Evolutionary conservation across 2,888 invertebrate genomes (phyloP).

Genomic region (Yponomeuta plumbellus): DNA sequence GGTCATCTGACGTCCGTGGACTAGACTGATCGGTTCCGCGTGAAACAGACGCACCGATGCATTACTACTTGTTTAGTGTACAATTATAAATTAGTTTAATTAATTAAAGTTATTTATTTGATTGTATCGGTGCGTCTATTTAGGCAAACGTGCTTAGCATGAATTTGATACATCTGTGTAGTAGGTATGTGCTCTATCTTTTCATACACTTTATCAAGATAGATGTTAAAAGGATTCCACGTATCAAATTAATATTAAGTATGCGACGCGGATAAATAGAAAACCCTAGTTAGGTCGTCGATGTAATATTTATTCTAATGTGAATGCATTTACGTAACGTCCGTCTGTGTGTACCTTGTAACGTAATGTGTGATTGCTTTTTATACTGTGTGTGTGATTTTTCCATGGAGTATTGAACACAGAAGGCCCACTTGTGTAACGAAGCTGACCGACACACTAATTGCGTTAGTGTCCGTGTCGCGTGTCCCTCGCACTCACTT

Average conservation of each 20-base stretch:
- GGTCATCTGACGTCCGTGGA: background rate
- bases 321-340: background rate
- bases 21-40: background rate
- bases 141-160: background rate
- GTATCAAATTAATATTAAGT: too few species aligned
- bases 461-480: background rate
- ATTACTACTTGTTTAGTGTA: background rate
- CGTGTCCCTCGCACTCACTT: background rate
- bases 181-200: too few species aligned
- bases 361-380: constrained; percentile 1
- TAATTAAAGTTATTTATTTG: too few species aligned
- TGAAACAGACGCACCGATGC: background rate
- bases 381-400: background rate
- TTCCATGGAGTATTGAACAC: background rate
- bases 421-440: background rate
- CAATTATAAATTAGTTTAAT: background rate
- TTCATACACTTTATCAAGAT: too few species aligned
- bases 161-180: too few species aligned
- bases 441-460: background rate
- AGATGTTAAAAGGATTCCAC: too few species aligned
- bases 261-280: too few species aligned
- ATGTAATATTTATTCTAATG: background rate
- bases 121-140: background rate
- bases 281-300: background rate
- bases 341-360: background rate